Evolutionary conservation across 1,140 invertebrate genomes (phyloP), one percentile per base, ranked within the genome.

Genomic region (Vanessa atalanta): DNA sequence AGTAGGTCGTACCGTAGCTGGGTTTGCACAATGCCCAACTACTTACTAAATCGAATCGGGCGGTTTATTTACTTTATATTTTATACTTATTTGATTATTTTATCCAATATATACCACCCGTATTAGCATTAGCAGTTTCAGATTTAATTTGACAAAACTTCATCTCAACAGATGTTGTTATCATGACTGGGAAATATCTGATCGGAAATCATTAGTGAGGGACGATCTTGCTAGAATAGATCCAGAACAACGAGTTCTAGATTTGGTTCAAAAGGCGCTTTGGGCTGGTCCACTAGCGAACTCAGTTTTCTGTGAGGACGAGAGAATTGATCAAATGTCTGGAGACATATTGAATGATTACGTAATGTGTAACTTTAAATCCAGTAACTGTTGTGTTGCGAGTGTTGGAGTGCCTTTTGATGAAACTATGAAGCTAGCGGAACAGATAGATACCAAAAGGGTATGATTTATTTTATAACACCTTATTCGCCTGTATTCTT

Each of bases 401-500:
- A 88, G 85, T 66, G 70, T 86, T 1, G 88, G 88, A 0, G 64
- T 90, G 7, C 85, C 86, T 0, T 89, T 86, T 68, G 87, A 90
- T 16, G 88, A 89, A 55, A 84, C 84, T 0, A 53, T 90, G 37
- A 83, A 83, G 37, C n/a, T 89, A 48, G 88, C 87, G 0, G 84
- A 88, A 67, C 77, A 71, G 31, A 83, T 91, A 47, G 81, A 89
- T 9, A 60, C 37, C 23, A 70, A 47, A 70, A 60, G 72, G 67
- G 88, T 88, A 51, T 78, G 79, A 31, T 31, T 63, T 37, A 16
- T 14, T 55, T 53, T 12, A 70, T 15, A 50, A 14, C 31, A 37
- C 7, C 31, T 37, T 37, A 37, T 37, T 37, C 31, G 3, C 7
- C 31, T 7, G 31, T 4, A 37, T 37, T 37, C 31, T 37, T 37